Percentiles rank a stretch among this genome's conserved stretches.
Evolutionary conservation across 1,140 invertebrate species (phyloP).

Genomic region (Littorina saxatilis): DNA sequence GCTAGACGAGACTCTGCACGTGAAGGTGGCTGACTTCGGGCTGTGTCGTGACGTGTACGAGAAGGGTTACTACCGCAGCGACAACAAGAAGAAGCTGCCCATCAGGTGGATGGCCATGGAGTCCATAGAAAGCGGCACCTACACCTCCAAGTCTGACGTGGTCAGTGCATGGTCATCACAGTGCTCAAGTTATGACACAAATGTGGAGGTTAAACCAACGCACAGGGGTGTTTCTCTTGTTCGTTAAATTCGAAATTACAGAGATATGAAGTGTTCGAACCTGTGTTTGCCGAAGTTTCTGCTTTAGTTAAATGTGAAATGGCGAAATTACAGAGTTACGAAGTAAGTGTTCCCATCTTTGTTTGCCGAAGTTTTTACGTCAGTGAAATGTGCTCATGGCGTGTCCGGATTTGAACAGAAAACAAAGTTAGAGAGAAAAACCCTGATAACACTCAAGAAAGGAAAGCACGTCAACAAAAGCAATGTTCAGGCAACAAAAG

Average conservation of each 20-base stretch:
- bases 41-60: conserved; percentile 77
- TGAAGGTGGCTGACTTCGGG: conserved; percentile 79
- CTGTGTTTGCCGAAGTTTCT: too few species aligned
- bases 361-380: too few species aligned
- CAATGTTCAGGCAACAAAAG: too few species aligned
- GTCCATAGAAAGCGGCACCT: conserved; percentile 72
- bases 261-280: too few species aligned
- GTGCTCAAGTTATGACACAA: not conserved
- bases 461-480: too few species aligned
- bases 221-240: not conserved
- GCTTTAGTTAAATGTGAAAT: too few species aligned
- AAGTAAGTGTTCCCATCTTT: too few species aligned
- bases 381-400: too few species aligned
- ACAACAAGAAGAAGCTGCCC: conserved; percentile 75
- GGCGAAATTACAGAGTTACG: too few species aligned
- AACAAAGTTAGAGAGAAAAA: too few species aligned
- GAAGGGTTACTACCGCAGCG: conserved; percentile 76
- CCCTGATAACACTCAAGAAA: too few species aligned
- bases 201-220: not conserved
- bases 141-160: conserved; percentile 74
- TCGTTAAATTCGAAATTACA: not conserved
- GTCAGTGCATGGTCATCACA: conserved; percentile 66
- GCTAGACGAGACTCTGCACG: conserved; percentile 72
- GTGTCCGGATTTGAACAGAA: too few species aligned
- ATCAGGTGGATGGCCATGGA: conserved; percentile 77